phyloP scores from a whole-genome alignment of 1,140 invertebrate genomes.

The Sarcophaga bullata region DNA sequence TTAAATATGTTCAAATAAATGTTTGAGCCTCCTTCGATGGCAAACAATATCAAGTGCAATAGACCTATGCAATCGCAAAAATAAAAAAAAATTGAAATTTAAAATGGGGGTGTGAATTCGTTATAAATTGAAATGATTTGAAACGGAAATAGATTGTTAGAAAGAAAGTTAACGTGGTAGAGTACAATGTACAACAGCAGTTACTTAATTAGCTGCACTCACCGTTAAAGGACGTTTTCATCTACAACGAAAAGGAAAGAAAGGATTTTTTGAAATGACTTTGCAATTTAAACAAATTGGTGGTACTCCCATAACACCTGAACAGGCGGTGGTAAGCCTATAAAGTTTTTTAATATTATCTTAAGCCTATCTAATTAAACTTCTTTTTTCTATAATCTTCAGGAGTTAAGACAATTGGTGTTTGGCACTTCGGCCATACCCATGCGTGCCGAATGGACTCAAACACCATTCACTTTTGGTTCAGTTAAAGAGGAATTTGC shows the following conservation, averaged over 20 bases:
- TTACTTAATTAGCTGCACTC: not conserved
- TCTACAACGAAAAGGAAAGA: not conserved
- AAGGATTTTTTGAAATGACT: slow-evolving; percentile 51
- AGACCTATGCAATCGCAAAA: slow-evolving; percentile 4
- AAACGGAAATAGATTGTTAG: slow-evolving; percentile 35
- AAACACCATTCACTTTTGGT: slow-evolving; percentile 70
- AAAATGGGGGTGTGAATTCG: slow-evolving; percentile 25
- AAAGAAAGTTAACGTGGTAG: slow-evolving; percentile 14
- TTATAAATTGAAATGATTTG: not conserved
- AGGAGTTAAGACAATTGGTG: slow-evolving; percentile 70
- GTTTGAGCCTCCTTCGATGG: no score
- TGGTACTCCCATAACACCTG: slow-evolving; percentile 74
- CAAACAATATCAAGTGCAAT: slow-evolving; percentile 33
- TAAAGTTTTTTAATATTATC: no score
- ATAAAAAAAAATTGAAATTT: slow-evolving; percentile 31
- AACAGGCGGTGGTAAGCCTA: slow-evolving; percentile 72
- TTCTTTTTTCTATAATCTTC: slow-evolving; percentile 23
- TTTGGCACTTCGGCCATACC: slow-evolving; percentile 71
- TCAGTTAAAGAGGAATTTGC: slow-evolving; percentile 68
- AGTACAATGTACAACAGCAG: not conserved
- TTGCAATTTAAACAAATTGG: slow-evolving; percentile 65
- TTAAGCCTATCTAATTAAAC: no score
- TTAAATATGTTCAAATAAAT: slow-evolving; percentile 7
- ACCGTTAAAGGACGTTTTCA: not conserved
- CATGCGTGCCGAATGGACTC: slow-evolving; percentile 71